Evolutionary conservation across 2,888 invertebrate genomes (phyloP).

Genomic region (Dryocosmus kuriphilus): DNA sequence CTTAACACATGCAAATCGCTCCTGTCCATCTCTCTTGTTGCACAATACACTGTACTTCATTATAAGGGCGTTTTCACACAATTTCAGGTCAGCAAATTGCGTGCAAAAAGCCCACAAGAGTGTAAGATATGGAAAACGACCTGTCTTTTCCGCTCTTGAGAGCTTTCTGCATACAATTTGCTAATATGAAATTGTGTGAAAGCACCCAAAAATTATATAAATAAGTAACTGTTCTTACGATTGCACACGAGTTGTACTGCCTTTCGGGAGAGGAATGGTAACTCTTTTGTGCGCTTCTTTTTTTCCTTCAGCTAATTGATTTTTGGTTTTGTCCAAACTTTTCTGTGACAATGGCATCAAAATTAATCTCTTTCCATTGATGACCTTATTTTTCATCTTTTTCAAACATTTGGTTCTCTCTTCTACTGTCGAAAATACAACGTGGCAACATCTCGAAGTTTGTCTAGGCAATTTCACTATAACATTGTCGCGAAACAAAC

Average conservation of each 20-base stretch:
- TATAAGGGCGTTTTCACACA: too few relatives aligned
- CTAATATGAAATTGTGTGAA: too few relatives aligned
- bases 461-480: slow-evolving; percentile 67
- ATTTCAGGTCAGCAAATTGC: too few relatives aligned
- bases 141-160: too few relatives aligned
- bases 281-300: slow-evolving; percentile 58
- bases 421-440: slow-evolving; percentile 62
- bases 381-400: slow-evolving; percentile 53
- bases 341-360: slow-evolving; percentile 51
- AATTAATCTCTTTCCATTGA: slow-evolving; percentile 63
- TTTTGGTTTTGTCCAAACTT: slow-evolving; percentile 35
- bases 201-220: too few relatives aligned
- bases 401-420: slow-evolving; percentile 65
- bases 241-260: slow-evolving; percentile 54
- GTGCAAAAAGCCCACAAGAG: too few relatives aligned
- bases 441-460: slow-evolving; percentile 65
- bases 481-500: slow-evolving; percentile 64
- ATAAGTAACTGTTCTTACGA: slow-evolving; percentile 60
- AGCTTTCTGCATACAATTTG: too few relatives aligned
- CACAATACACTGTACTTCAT: too few relatives aligned
- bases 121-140: too few relatives aligned
- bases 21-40: too few relatives aligned
- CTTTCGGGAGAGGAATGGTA: slow-evolving; percentile 56
- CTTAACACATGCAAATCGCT: too few relatives aligned
- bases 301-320: slow-evolving; percentile 7